Conservation (phyloP, 1,140 invertebrate species). For the Plodia interpunctella region DNA sequence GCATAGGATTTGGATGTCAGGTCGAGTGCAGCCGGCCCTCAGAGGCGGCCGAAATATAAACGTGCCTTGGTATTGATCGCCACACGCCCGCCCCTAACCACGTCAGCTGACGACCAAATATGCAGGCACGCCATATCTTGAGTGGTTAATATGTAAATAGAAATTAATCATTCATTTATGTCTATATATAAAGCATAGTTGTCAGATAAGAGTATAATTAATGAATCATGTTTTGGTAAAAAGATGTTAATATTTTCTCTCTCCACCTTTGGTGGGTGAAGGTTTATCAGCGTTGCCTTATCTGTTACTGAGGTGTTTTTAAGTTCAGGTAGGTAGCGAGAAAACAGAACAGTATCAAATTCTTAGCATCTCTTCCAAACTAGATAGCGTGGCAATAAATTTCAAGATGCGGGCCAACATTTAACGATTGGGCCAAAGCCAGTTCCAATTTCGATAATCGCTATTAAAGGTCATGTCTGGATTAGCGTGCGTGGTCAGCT, state of each 20-base stretch:
- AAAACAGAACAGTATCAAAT: no score
- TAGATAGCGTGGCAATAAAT: neutral
- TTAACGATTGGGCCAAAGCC: slow-evolving; percentile 5
- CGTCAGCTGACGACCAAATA: slow-evolving; percentile 10
- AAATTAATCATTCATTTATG: no score
- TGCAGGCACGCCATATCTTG: neutral
- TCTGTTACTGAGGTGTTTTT: no score
- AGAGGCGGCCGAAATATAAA: slow-evolving; percentile 20
- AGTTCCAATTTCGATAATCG: slow-evolving; percentile 7
- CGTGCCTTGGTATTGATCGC: slow-evolving; percentile 28
- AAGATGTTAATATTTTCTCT: no score
- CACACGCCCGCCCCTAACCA: neutral
- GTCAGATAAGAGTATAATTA: no score
- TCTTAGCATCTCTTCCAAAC: no score
- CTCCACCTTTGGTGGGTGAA: no score
- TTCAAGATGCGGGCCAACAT: neutral
- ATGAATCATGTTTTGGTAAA: no score
- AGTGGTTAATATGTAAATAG: no score
- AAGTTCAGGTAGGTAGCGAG: no score
- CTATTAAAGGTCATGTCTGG: slow-evolving; percentile 7
- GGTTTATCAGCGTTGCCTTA: no score
- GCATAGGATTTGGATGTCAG: slow-evolving; percentile 14
- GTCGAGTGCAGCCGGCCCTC: slow-evolving; percentile 4
- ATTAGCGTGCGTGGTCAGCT: slow-evolving; percentile 19
- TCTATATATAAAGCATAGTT: no score